These are phyloP conservation scores for Marmota monax DNA, from an alignment of 2,113 vertebrate species.

Conservation along the genomic window DNA sequence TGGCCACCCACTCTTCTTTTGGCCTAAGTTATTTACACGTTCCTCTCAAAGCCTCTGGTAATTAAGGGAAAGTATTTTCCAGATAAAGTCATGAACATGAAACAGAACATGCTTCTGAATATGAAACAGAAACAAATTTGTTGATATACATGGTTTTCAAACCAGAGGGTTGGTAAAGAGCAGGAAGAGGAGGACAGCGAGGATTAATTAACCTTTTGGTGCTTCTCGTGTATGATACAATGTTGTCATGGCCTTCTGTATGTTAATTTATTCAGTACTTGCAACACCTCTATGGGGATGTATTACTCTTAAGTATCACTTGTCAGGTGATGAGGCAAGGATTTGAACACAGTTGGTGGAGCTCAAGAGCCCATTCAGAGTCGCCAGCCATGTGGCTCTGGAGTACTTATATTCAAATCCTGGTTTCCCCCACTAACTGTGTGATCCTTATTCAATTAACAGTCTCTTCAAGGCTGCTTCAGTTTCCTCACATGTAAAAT, in stretches of 20 bases:
- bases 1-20: neutral
- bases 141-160: neutral
- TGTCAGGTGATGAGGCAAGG: neutral
- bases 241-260: neutral
- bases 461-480: conserved; percentile 5
- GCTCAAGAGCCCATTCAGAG: neutral
- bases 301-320: neutral
- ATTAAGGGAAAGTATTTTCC: neutral
- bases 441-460: neutral
- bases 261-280: conserved; percentile 18
- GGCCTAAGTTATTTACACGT: neutral
- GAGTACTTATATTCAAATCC: neutral
- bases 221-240: neutral
- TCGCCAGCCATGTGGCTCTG: neutral
- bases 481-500: neutral
- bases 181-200: neutral
- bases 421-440: neutral
- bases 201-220: neutral
- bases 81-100: conserved; percentile 1
- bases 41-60: neutral
- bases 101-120: neutral
- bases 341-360: neutral
- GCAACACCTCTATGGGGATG: neutral
- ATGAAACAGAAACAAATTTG: neutral
- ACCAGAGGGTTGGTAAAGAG: neutral